Base-by-base conservation (phyloP, 2,888 invertebrate species). In the Spisula solida region DNA sequence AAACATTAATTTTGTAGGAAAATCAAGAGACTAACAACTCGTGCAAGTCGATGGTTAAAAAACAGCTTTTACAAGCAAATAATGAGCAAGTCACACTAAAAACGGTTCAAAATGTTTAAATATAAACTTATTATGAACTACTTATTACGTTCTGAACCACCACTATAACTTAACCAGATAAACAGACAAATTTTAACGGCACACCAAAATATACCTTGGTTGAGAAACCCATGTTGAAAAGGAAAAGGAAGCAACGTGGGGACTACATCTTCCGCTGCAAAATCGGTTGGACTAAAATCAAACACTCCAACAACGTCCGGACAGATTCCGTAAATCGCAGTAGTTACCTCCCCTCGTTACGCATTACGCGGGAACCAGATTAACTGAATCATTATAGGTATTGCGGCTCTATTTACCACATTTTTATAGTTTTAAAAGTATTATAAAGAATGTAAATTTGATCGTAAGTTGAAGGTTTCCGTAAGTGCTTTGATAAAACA, bases 201-300 rank as follows among this genome's bases (percentile, higher is more conserved):
- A 75, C 75, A 34, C 25, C 18, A 25, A 0, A n/a, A 25, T 75
- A 12, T 85, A 95, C 95, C 95, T 95, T 94, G 89, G 91, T 93
- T 87, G 93, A 92, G 91, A 95, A 95, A 91, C 95, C 95, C 95
- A 95, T 95, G 95, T 91, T 94, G 93, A 91, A 92, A 87, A 88
- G 85, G 88, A 93, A 95, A 94, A 93, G 94, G 94, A 93, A 90
- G 91, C 88, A 75, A 86, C 60, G 60, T 79, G 94, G 95, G 95
- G 91, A 84, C 31, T 88, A 41, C 79, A 51, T 6, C 78, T 85
- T 85, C 85, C 85, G 55, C 34, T 41, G 79, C 85, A 85, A n/a
- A 85, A 78, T 75, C 85, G 79, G 10, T 0, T 41, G 2, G 79
- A 8, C 6, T 79, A 85, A 79, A 75, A 18, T 29, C 29, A 56